Base-by-base conservation (phyloP, 2,888 invertebrate genomes). In the Catotricha subobsoleta region DNA sequence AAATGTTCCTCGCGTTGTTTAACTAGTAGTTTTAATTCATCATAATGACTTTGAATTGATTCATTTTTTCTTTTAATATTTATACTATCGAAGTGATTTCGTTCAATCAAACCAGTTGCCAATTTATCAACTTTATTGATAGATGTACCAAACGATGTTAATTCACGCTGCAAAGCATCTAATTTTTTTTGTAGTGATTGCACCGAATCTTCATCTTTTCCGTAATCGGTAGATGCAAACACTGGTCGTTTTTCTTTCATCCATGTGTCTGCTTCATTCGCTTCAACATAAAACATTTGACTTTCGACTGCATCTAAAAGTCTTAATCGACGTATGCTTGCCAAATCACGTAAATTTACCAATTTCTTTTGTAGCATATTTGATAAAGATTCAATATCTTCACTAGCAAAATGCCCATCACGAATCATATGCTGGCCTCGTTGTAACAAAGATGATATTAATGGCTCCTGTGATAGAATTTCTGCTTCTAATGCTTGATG, bases 151-250 rank as follows among this genome's bases (percentile, higher is more conserved):
- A 84, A 90, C n/a, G 79, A 73, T 4, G 73, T 69, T 25, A 94
- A 67, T 61, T 94, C 92, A 12, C 88, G 65, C 50, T 81, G 80
- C 34, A 84, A 60, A 3, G 76, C 80, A 54, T 91, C 90, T 25
- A 95, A 65, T 50, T 90, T 79, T 55, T 91, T 76, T 51, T 81
- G 68, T 45, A 91, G 71, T 3, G 80, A 76, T 50, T 79, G 76
- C 1, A 88, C 88, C 0, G 91, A 84, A 52, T 90, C 83, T 61
- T 94, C 92, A 60, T 97, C 95, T 46, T 84, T 80, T 0, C 94
- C 95, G 34, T 80, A 76, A 58, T 94, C 92, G 8, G 68, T 65
- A 0, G 80, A 78, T 1, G 71, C 70, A 23, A 90, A 62, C 35
- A 79, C 68, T 0, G 83, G 80, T 15, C 76, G 71, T 47, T 88